These are phyloP conservation scores for Prunella strophiata DNA, from an alignment of 2,797 vertebrate species.

Conservation along the genomic window DNA sequence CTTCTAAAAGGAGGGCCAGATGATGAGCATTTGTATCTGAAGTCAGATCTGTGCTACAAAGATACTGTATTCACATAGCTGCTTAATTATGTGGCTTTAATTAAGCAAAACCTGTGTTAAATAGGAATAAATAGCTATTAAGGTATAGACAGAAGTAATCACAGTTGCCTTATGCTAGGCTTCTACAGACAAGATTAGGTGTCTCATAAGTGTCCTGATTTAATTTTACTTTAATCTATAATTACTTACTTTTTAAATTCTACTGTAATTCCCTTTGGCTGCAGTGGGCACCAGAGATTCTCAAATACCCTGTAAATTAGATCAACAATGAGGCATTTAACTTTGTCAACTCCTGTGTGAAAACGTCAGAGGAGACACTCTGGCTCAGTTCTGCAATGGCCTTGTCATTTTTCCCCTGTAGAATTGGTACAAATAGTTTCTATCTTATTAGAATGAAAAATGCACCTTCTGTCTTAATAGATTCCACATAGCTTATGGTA, in stretches of 20 bases:
- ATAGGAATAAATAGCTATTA: background rate
- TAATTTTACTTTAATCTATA: constrained; percentile 26
- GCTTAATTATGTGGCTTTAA: constrained; percentile 27
- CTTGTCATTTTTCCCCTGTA: background rate
- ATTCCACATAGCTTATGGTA: constrained; percentile 41
- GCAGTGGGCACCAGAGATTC: constrained; percentile 8
- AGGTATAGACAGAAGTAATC: constrained; percentile 21
- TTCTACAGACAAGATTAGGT: constrained; percentile 16
- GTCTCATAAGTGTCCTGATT: background rate
- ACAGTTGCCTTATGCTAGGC: background rate
- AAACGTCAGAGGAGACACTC: background rate
- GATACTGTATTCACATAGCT: background rate
- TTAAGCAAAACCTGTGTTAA: constrained; percentile 29
- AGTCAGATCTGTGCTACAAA: background rate
- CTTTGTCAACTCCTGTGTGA: background rate
- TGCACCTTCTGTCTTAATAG: constrained; percentile 9
- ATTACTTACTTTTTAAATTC: background rate
- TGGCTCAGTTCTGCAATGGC: background rate
- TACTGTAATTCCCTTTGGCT: constrained; percentile 33
- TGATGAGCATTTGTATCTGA: constrained; percentile 20
- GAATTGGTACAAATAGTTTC: background rate
- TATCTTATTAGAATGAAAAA: constrained; percentile 31
- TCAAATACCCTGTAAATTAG: background rate
- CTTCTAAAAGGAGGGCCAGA: background rate
- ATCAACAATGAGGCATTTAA: constrained; percentile 5